Evolutionary conservation across 2,113 vertebrate species (phyloP).

Genomic region (Brienomyrus brachyistius): DNA sequence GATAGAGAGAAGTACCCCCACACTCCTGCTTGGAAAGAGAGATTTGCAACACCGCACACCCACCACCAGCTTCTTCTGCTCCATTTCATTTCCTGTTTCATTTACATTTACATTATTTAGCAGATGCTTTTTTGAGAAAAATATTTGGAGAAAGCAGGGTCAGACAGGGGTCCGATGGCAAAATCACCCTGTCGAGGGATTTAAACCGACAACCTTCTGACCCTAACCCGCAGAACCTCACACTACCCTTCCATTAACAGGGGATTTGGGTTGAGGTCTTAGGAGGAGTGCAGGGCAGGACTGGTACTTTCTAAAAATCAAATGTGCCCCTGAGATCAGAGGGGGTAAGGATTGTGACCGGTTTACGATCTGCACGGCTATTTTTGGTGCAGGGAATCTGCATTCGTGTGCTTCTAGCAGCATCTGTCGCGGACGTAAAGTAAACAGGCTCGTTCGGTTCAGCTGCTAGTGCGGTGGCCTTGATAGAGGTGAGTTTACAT

Average conservation of each 20-base stretch:
- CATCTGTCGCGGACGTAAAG: background rate
- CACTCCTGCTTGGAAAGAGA: conserved; percentile 43
- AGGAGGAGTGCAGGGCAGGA: background rate
- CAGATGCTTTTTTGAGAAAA: background rate
- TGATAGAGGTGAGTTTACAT: background rate
- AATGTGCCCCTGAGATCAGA: background rate
- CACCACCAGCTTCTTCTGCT: conserved; percentile 23
- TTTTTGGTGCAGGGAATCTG: background rate
- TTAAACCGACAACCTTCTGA: background rate
- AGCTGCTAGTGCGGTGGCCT: background rate
- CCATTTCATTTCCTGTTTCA: conserved; percentile 20
- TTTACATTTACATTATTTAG: background rate
- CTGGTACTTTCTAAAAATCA: background rate
- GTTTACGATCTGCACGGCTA: background rate
- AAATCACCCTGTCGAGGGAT: background rate
- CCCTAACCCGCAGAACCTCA: background rate
- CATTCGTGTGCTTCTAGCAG: no score
- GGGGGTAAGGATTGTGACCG: background rate
- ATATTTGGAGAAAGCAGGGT: background rate
- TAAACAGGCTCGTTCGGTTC: background rate
- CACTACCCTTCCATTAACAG: background rate
- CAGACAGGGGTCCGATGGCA: background rate
- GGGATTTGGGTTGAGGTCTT: background rate
- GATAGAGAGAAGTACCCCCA: conserved; percentile 26
- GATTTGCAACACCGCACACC: conserved; percentile 18